Percentiles rank a stretch among this genome's conserved stretches.
Conservation (phyloP, 2,888 invertebrate species). For the Cancer borealis region DNA sequence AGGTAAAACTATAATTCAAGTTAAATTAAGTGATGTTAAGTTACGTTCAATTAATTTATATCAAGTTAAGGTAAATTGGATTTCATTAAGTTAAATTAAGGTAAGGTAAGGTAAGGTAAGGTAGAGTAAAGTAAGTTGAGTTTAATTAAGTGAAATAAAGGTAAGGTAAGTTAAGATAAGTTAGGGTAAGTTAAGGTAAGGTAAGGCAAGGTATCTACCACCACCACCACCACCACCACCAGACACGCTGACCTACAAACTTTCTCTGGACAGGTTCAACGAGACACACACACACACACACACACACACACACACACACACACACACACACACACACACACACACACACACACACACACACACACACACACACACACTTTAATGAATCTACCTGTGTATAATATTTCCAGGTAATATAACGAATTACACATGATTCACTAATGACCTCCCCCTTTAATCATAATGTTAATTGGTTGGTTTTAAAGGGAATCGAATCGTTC, state of each 20-base stretch:
- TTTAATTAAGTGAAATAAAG: background rate
- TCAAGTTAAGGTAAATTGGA: background rate
- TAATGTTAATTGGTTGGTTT: no score
- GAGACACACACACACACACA: conserved; percentile 27
- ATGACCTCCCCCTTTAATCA: no score
- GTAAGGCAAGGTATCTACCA: background rate
- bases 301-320: conserved; percentile 40
- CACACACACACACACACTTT: background rate
- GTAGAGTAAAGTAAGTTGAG: background rate
- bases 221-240: background rate
- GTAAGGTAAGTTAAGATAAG: background rate
- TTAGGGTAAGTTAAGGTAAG: background rate
- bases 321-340: conserved; percentile 40
- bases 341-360: background rate
- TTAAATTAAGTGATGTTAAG: background rate
- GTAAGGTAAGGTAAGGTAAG: background rate
- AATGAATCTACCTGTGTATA: no score
- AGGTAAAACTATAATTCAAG: background rate
- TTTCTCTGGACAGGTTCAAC: background rate
- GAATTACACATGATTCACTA: no score
- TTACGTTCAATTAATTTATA: background rate
- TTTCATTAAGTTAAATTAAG: background rate
- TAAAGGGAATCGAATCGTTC: no score
- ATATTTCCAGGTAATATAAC: no score
- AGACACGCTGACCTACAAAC: background rate